Evolutionary conservation across 2,797 vertebrate species (phyloP).

Genomic region (Leptoclinus maculatus): DNA sequence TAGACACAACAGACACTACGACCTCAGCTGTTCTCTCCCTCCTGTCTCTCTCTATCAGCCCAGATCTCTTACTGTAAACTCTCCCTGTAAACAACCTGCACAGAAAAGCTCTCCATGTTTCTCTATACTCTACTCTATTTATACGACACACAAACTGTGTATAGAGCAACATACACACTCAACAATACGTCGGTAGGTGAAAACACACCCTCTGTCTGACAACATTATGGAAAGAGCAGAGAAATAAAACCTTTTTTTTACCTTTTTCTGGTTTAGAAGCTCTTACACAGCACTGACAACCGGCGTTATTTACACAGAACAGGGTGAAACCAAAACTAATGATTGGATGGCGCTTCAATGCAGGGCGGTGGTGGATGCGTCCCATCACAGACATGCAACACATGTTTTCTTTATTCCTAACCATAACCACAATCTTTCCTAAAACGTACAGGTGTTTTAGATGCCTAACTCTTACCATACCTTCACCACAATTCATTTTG

Average conservation of each 20-base stretch:
- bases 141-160: background rate
- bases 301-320: no score
- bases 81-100: slow-evolving; percentile 42
- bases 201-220: slow-evolving; percentile 7
- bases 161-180: background rate
- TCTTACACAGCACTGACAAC: no score
- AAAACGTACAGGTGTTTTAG: background rate
- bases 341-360: no score
- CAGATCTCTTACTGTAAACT: slow-evolving; percentile 49
- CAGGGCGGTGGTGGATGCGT: no score
- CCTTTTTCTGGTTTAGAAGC: no score
- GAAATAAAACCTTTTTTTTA: no score
- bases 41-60: slow-evolving; percentile 18
- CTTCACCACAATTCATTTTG: background rate
- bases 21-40: slow-evolving; percentile 48
- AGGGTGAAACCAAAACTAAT: no score
- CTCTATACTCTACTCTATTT: background rate
- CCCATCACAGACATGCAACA: no score
- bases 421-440: background rate
- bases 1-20: slow-evolving; percentile 59
- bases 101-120: background rate
- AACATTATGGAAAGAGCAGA: no score
- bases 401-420: background rate
- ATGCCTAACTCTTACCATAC: background rate
- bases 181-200: background rate